These are phyloP conservation scores for Hormaphis cornu DNA, from an alignment of 1,140 invertebrate species.

Conservation along the genomic window DNA sequence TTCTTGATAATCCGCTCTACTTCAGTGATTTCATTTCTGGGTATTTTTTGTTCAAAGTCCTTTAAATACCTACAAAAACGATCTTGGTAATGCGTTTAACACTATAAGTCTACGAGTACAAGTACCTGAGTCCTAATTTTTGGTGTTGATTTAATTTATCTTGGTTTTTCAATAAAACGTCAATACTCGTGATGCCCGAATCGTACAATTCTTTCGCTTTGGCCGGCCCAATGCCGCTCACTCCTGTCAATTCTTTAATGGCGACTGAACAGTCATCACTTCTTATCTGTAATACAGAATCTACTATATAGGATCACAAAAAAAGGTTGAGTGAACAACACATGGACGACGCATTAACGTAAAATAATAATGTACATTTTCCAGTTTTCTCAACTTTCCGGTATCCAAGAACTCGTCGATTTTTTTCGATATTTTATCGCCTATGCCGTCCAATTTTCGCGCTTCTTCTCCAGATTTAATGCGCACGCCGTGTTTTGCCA, in stretches of 20 bases:
- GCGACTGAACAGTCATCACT: constrained; percentile 55
- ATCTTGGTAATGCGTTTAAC: background rate
- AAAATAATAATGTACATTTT: constrained; percentile 45
- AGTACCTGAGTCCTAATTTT: constrained; percentile 62
- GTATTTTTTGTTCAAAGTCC: constrained; percentile 59
- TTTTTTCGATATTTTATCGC: constrained; percentile 69
- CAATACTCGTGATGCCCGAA: constrained; percentile 55
- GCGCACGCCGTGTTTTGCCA: constrained; percentile 51
- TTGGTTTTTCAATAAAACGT: constrained; percentile 55
- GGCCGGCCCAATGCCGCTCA: constrained; percentile 68
- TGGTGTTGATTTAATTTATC: constrained; percentile 64
- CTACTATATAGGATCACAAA: too few relatives aligned
- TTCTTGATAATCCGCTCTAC: constrained; percentile 50
- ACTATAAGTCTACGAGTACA: background rate
- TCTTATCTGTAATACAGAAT: constrained; percentile 50
- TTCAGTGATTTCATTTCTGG: constrained; percentile 51
- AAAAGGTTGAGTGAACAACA: too few relatives aligned
- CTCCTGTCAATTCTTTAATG: constrained; percentile 58
- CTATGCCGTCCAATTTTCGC: constrained; percentile 62
- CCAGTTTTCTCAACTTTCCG: constrained; percentile 65
- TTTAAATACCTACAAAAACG: constrained; percentile 52
- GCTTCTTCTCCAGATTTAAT: constrained; percentile 64
- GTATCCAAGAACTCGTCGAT: constrained; percentile 71
- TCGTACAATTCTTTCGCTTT: constrained; percentile 64
- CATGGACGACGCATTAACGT: background rate